Evolutionary conservation across 2,797 vertebrate genomes (phyloP).

Genomic region (Leptodactylus fallax): DNA sequence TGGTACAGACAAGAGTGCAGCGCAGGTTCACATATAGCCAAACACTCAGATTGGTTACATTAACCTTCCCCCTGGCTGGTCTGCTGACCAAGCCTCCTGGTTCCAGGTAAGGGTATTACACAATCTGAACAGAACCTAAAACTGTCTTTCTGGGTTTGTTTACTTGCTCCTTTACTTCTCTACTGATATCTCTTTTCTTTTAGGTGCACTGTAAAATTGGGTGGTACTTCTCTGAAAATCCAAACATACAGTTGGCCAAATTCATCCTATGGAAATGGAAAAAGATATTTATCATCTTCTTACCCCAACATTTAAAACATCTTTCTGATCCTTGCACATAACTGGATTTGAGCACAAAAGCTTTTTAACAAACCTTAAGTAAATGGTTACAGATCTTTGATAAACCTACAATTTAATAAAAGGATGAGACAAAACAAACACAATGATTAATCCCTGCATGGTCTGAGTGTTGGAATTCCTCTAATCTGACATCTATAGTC

Average conservation of each 20-base stretch:
- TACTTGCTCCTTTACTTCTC: neutral
- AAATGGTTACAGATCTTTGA: neutral
- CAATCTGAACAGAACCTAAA: neutral
- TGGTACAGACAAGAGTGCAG: too few species aligned
- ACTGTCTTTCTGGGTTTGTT: neutral
- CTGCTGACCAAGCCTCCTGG: too few species aligned
- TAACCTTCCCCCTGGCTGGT: too few species aligned
- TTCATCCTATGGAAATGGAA: conserved; percentile 48
- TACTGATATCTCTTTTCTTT: conserved; percentile 18
- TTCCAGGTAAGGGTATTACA: too few species aligned
- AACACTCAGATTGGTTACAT: too few species aligned
- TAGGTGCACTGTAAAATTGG: conserved; percentile 56
- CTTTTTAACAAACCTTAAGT: neutral
- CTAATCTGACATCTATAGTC: too few species aligned
- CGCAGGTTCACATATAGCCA: too few species aligned
- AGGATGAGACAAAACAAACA: too few species aligned
- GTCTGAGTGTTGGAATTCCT: too few species aligned
- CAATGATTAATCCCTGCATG: too few species aligned
- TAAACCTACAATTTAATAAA: too few species aligned
- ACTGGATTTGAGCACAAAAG: neutral
- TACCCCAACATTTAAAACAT: conserved; percentile 42
- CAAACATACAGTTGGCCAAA: conserved; percentile 62
- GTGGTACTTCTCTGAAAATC: conserved; percentile 25
- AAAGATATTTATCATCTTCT: conserved; percentile 49
- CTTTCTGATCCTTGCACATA: neutral